phyloP scores from a whole-genome alignment of 2,113 vertebrate genomes.

The Rynchops niger region DNA sequence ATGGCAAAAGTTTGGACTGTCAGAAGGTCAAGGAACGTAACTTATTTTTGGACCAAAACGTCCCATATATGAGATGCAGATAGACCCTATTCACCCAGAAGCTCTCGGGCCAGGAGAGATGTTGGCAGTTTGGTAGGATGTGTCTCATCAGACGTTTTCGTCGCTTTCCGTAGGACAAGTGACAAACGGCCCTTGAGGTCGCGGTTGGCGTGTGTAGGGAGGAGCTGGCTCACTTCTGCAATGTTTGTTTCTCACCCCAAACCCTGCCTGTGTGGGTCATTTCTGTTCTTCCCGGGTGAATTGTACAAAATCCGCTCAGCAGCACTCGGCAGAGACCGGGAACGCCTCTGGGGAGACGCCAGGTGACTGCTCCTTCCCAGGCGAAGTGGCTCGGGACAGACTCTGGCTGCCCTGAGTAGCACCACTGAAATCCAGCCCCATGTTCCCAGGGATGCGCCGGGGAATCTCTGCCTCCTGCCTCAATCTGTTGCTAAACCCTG shows the following conservation, averaged over 20 bases:
- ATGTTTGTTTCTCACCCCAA: not conserved
- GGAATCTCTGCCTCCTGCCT: not conserved
- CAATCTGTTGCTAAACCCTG: fast-evolving
- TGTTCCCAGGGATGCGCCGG: not conserved
- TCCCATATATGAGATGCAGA: not conserved
- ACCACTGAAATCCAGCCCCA: not conserved
- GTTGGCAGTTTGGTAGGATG: not conserved
- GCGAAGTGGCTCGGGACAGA: fast-evolving
- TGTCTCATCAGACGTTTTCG: not conserved
- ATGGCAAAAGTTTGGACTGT: not conserved
- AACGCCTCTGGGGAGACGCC: not conserved
- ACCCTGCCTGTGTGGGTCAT: fast-evolving
- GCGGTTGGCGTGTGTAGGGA: not conserved
- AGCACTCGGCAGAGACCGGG: not conserved
- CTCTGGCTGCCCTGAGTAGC: not conserved
- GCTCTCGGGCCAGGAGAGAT: not conserved
- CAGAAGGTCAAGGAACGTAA: fast-evolving
- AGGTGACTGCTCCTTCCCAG: not conserved
- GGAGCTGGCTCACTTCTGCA: not conserved
- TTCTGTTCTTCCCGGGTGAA: not conserved
- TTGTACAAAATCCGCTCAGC: not conserved
- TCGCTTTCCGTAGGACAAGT: not conserved
- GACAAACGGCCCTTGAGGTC: not conserved
- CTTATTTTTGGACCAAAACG: not conserved
- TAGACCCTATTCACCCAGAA: not conserved